These are phyloP conservation scores for Penelope pileata DNA, from an alignment of 2,113 vertebrate genomes.

Conservation along the genomic window DNA sequence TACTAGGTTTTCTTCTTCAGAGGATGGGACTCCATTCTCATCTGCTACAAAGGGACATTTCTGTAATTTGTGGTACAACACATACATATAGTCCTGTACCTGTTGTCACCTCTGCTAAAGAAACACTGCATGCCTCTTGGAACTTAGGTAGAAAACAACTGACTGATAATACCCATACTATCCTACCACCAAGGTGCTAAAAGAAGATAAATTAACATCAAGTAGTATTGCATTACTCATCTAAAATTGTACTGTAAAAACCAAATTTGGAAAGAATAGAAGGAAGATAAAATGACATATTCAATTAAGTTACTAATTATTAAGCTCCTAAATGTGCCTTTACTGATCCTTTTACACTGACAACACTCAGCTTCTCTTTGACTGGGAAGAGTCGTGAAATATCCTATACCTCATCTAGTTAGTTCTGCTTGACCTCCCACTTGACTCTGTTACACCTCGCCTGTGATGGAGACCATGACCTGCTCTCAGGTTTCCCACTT, in stretches of 20 bases:
- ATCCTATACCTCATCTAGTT: neutral
- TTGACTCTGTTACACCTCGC: conserved; percentile 80
- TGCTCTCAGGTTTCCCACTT: conserved; percentile 72
- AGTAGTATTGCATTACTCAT: neutral
- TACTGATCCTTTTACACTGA: neutral
- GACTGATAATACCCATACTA: neutral
- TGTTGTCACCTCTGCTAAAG: neutral
- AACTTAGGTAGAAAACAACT: neutral
- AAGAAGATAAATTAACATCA: neutral
- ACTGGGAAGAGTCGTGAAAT: neutral
- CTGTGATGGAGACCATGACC: conserved; percentile 74
- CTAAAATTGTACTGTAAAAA: neutral
- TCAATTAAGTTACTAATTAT: neutral
- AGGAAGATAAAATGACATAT: neutral
- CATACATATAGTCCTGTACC: neutral
- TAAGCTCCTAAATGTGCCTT: neutral
- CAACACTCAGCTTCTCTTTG: neutral
- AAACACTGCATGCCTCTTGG: neutral
- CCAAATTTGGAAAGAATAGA: neutral
- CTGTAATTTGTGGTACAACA: neutral
- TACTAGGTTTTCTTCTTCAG: neutral
- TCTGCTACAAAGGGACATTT: neutral
- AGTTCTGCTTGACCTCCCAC: conserved; percentile 78
- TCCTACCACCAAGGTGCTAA: neutral
- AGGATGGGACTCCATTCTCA: neutral